These are phyloP conservation scores for Fragum sueziense DNA, from an alignment of 2,888 invertebrate genomes.

Conservation along the genomic window DNA sequence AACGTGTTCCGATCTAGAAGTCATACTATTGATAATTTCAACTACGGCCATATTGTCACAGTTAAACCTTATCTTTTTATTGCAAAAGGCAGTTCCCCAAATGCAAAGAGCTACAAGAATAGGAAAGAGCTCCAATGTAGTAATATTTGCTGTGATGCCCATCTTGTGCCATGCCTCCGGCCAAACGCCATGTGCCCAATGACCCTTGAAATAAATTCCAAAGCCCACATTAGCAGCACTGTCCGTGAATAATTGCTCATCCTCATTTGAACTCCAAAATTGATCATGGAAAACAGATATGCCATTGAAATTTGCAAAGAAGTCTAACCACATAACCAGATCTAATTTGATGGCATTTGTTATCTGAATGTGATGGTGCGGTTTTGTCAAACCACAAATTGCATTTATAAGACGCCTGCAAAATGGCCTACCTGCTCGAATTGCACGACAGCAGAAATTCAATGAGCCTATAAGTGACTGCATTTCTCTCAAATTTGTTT, in stretches of 20 bases:
- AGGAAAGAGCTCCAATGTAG: constrained; percentile 28
- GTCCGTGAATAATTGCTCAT: constrained; percentile 39
- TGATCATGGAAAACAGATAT: constrained; percentile 33
- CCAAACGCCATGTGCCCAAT: constrained; percentile 20
- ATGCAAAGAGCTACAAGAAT: constrained; percentile 19
- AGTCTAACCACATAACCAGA: constrained; percentile 34
- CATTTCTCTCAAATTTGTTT: constrained; percentile 29
- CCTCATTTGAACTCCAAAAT: constrained; percentile 36
- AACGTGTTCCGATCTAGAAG: constrained; percentile 9
- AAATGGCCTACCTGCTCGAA: constrained; percentile 37
- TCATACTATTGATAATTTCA: constrained; percentile 1
- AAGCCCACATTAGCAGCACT: constrained; percentile 31
- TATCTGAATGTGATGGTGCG: constrained; percentile 28
- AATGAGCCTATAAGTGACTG: constrained; percentile 38
- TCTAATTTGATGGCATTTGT: constrained; percentile 23
- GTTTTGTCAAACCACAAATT: constrained; percentile 31
- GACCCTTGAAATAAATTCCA: constrained; percentile 26
- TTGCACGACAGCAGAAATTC: constrained; percentile 35
- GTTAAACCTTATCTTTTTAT: constrained; percentile 24
- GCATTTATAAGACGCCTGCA: constrained; percentile 40
- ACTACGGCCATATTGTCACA: constrained; percentile 25
- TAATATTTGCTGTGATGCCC: constrained; percentile 10
- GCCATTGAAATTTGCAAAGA: constrained; percentile 37
- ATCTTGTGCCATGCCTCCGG: constrained; percentile 14
- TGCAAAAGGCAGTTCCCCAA: constrained; percentile 12